Conservation (phyloP, 1,140 invertebrate genomes). For the Diachasma alloeum region DNA sequence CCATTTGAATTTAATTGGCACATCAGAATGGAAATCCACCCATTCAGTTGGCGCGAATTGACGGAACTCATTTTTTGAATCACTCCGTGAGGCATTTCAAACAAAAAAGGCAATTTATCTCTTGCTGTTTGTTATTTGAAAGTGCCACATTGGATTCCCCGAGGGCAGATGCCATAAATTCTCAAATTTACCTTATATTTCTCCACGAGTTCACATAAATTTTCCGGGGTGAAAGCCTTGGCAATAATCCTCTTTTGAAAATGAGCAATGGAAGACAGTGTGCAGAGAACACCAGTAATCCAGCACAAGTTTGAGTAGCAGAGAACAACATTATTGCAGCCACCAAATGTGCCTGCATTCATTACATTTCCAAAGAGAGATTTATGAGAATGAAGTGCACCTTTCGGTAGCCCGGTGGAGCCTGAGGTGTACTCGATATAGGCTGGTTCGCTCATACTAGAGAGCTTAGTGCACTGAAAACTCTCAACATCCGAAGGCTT, state of each 20-base stretch:
- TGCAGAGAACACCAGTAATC: slow-evolving; percentile 34
- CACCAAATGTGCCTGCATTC: neutral
- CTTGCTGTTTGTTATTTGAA: too few relatives aligned
- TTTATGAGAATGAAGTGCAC: slow-evolving; percentile 41
- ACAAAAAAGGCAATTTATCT: too few relatives aligned
- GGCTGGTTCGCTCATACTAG: slow-evolving; percentile 39
- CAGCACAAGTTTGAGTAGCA: slow-evolving; percentile 43
- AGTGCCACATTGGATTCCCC: neutral
- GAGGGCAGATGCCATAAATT: neutral
- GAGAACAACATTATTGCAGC: neutral
- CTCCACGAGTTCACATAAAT: slow-evolving; percentile 25
- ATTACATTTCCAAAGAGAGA: slow-evolving; percentile 14
- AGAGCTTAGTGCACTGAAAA: slow-evolving; percentile 37
- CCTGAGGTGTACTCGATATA: slow-evolving; percentile 52
- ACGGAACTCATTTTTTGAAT: too few relatives aligned
- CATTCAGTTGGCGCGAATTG: too few relatives aligned
- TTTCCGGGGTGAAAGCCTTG: neutral
- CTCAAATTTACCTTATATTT: slow-evolving; percentile 36
- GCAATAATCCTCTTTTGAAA: neutral
- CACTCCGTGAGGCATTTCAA: too few relatives aligned
- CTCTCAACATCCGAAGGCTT: slow-evolving; percentile 30
- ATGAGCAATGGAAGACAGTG: neutral
- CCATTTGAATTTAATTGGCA: too few relatives aligned
- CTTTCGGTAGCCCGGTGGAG: slow-evolving; percentile 52
- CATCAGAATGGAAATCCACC: too few relatives aligned